Conservation (phyloP, 2,113 vertebrate species). For the Planiliza haematocheilus region DNA sequence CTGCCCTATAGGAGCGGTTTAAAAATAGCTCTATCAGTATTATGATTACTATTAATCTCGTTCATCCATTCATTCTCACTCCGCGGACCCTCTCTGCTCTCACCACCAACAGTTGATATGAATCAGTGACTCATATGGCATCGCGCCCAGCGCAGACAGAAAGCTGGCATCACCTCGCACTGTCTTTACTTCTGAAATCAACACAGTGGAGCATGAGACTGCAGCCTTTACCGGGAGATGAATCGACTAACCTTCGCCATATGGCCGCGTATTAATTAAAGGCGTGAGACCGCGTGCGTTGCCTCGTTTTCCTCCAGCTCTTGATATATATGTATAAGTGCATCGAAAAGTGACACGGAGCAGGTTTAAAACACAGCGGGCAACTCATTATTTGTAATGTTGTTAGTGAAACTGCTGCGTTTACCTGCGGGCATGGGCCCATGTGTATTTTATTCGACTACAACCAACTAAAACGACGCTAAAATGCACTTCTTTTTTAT, state of each 20-base stretch:
- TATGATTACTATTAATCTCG: conserved; percentile 23
- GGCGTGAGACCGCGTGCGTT: conserved; percentile 59
- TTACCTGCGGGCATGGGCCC: too few relatives aligned
- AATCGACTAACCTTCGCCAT: conserved; percentile 63
- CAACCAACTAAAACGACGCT: neutral
- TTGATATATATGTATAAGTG: neutral
- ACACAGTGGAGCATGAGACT: conserved; percentile 62
- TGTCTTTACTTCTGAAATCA: conserved; percentile 63
- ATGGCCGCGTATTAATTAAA: conserved; percentile 64
- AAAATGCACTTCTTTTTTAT: neutral
- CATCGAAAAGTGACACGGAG: neutral
- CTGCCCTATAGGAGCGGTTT: neutral
- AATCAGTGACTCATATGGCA: conserved; percentile 66
- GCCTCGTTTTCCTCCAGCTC: neutral
- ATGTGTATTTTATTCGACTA: neutral
- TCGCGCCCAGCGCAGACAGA: conserved; percentile 69
- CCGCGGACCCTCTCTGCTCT: conserved; percentile 15
- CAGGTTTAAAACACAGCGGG: neutral
- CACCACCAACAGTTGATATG: conserved; percentile 49
- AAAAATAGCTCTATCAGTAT: neutral
- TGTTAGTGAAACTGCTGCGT: neutral
- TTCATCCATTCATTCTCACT: conserved; percentile 53
- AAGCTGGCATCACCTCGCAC: conserved; percentile 63
- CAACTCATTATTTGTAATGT: neutral
- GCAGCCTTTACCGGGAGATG: conserved; percentile 67